phyloP scores from a whole-genome alignment of 2,113 vertebrate genomes.

The Echinops telfairi region DNA sequence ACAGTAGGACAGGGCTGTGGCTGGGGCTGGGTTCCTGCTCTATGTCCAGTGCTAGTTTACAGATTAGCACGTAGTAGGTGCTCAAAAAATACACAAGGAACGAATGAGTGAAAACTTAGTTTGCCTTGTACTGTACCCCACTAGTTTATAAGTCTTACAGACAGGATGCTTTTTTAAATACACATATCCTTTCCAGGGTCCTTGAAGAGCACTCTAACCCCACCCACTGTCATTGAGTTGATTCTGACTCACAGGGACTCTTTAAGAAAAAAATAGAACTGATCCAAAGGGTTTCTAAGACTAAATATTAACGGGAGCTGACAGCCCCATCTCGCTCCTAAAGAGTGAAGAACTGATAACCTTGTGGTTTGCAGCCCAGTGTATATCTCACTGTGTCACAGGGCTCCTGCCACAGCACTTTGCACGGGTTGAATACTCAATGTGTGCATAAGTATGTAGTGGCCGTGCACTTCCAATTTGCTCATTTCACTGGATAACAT shows the following conservation, averaged over 20 bases:
- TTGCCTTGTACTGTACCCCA: background rate
- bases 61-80: background rate
- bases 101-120: background rate
- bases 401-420: background rate
- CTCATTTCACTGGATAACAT: background rate
- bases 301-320: too few species aligned
- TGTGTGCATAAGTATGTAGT: background rate
- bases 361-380: too few species aligned
- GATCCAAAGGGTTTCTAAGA: too few species aligned
- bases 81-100: background rate
- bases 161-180: background rate
- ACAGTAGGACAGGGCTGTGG: background rate
- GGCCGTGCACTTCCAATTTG: background rate
- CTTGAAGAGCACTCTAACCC: too few species aligned
- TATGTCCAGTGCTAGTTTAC: background rate
- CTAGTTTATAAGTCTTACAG: background rate
- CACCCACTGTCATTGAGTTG: too few species aligned
- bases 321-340: too few species aligned
- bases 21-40: background rate
- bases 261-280: too few species aligned
- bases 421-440: background rate
- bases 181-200: background rate
- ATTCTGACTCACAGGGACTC: too few species aligned
- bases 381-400: too few species aligned
- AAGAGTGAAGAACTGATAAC: too few species aligned